A percentile compares a stretch with the other conserved stretches of the same genome.
These are phyloP conservation scores for Drosophila lacteicornis DNA, from an alignment of 1,140 invertebrate genomes.

Conservation along the genomic window DNA sequence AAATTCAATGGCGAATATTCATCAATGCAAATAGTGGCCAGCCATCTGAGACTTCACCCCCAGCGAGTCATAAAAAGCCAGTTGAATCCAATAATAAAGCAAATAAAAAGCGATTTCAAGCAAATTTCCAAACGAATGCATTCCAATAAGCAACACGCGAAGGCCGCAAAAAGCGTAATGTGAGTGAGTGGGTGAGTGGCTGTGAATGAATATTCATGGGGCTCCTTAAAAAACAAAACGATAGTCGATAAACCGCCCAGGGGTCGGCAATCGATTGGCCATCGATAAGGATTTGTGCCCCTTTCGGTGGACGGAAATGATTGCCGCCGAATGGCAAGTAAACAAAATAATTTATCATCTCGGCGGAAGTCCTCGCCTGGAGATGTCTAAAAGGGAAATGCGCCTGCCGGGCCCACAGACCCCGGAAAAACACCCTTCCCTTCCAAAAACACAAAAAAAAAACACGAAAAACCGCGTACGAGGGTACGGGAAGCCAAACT, in stretches of 20 bases:
- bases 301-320: constrained; percentile 44
- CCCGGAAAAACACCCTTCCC: constrained; percentile 13
- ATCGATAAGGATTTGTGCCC: constrained; percentile 46
- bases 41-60: not conserved
- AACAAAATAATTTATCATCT: constrained; percentile 79
- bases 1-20: constrained; percentile 35
- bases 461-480: not conserved
- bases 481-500: constrained; percentile 44
- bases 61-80: not conserved
- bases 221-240: constrained; percentile 22
- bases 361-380: constrained; percentile 41
- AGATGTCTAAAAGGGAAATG: constrained; percentile 36
- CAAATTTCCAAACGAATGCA: constrained; percentile 35
- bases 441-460: not conserved
- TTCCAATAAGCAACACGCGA: constrained; percentile 28
- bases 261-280: constrained; percentile 33
- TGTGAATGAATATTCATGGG: constrained; percentile 34
- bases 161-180: constrained; percentile 6
- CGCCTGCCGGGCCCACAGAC: constrained; percentile 9
- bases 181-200: not conserved
- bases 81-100: constrained; percentile 15
- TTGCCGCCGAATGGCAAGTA: constrained; percentile 61
- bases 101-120: constrained; percentile 28
- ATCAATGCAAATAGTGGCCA: constrained; percentile 29
- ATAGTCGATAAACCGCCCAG: constrained; percentile 12